Conservation (phyloP, 2,888 invertebrate genomes). For the Calephelis perditalis region DNA sequence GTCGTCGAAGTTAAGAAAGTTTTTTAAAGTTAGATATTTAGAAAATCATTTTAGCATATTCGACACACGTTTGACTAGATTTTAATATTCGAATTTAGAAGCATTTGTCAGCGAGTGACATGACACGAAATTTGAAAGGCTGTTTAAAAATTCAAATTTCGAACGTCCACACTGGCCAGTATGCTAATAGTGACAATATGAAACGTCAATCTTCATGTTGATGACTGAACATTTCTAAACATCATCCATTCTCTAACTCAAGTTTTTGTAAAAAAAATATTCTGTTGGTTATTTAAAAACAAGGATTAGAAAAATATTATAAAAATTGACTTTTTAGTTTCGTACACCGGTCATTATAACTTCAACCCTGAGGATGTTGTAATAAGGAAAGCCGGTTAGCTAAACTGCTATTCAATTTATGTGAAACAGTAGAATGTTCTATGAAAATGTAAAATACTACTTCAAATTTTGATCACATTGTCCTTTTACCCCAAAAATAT, state of each 20-base stretch:
- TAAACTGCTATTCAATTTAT: too few species aligned
- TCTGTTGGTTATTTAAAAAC: slow-evolving; percentile 46
- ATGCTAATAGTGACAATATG: slow-evolving; percentile 51
- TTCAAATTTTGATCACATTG: too few species aligned
- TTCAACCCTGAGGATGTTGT: too few species aligned
- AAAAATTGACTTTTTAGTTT: too few species aligned
- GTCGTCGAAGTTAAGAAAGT: too few species aligned
- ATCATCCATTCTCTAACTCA: slow-evolving; percentile 53
- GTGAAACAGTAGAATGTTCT: too few species aligned
- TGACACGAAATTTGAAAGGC: slow-evolving; percentile 38
- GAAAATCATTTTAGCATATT: slow-evolving; percentile 16
- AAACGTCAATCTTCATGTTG: slow-evolving; percentile 63
- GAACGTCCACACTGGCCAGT: slow-evolving; percentile 58
- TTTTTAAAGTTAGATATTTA: too few species aligned
- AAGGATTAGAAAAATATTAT: too few species aligned
- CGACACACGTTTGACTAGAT: slow-evolving; percentile 1
- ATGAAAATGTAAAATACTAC: too few species aligned
- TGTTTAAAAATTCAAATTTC: slow-evolving; percentile 56
- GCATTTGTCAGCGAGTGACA: slow-evolving; percentile 8
- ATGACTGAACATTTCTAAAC: slow-evolving; percentile 66
- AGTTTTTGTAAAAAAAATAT: slow-evolving; percentile 36
- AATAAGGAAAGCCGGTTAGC: too few species aligned
- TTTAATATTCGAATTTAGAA: not conserved
- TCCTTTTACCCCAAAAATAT: too few species aligned
- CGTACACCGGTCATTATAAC: too few species aligned